Conservation (phyloP, 2,113 vertebrate species). For the Cyphomyrus plagiostoma region DNA sequence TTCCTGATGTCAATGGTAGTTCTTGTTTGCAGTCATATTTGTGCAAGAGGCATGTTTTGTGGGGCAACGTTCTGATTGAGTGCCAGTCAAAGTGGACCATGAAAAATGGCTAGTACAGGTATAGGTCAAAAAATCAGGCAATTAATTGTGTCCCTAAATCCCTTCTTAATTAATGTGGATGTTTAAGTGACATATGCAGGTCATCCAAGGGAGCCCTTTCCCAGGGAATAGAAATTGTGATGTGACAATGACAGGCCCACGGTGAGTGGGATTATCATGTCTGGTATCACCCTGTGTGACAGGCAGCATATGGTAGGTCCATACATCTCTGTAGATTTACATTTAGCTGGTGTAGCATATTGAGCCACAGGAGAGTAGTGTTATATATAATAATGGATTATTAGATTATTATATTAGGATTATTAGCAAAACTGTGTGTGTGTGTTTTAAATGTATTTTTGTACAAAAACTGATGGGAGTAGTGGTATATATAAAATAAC, state of each 20-base stretch:
- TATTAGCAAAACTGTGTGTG: slow-evolving; percentile 19
- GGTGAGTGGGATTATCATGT: not conserved
- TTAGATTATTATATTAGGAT: not conserved
- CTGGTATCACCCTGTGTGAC: not conserved
- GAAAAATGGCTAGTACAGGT: not conserved
- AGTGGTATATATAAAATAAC: slow-evolving; percentile 25
- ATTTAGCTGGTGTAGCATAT: not conserved
- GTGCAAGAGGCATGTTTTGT: not conserved
- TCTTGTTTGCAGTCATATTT: not conserved
- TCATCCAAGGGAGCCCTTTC: not conserved
- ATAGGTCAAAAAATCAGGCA: not conserved
- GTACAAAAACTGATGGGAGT: slow-evolving; percentile 31
- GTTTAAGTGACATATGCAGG: not conserved
- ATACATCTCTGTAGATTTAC: no score
- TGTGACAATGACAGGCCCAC: not conserved
- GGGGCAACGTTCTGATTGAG: slow-evolving; percentile 9
- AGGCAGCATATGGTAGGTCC: not conserved
- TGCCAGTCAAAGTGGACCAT: not conserved
- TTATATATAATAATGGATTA: not conserved
- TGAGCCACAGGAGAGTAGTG: not conserved
- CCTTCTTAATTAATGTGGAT: not conserved
- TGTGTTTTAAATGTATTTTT: slow-evolving; percentile 11
- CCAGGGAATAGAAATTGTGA: not conserved
- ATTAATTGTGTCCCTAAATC: not conserved
- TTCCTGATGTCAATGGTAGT: not conserved